Base-by-base conservation (phyloP, 2,888 invertebrate genomes). In the Chaitophorus viminalis region DNA sequence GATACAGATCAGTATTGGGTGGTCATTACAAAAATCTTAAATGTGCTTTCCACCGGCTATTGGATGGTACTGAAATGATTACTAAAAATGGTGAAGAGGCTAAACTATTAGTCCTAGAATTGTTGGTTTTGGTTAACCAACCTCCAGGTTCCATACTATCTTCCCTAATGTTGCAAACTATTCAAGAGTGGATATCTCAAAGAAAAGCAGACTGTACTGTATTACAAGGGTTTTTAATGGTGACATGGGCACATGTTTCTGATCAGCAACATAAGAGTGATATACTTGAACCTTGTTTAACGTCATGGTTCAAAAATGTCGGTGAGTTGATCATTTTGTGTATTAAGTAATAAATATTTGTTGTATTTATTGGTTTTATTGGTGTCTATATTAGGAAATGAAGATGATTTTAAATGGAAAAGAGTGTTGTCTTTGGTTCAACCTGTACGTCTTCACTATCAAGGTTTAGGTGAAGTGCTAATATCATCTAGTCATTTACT, bases 401-500 rank as follows among this genome's bases (percentile, higher is more conserved):
- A 91, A 74, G 90, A 91, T 77, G 91, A 91, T 89, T 92, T 93
- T 60, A 91, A 92, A 8, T 93, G 93, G 93, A 91, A 91, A 52
- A 91, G 92, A 89, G 91, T 93, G 25, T 90, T 92, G 60, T 90
- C 91, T 46, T 90, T 92, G 60, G 89, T 93, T 18, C 92, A 92
- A 86, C 91, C 93, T 18, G 91, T 92, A 8, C 91, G 92, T 9
- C 92, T 93, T 88, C 93, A 93, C 89, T 91, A 92, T 65, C 92
- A 89, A 29, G 88, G 93, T 39, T 90, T 93, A 25, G 93, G 93
- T 90, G 91, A 92, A 89, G 90, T 91, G 17, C 90, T 93, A 74
- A 91, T 94, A 17, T 90, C 92, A 33, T 93, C 93, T 88, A 93
- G 93, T 52, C 92, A 92, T 88, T 91, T 94, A 87, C 91, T 94